These are phyloP conservation scores for Chymomyza procnemis DNA, from an alignment of 2,888 invertebrate genomes.

Conservation along the genomic window DNA sequence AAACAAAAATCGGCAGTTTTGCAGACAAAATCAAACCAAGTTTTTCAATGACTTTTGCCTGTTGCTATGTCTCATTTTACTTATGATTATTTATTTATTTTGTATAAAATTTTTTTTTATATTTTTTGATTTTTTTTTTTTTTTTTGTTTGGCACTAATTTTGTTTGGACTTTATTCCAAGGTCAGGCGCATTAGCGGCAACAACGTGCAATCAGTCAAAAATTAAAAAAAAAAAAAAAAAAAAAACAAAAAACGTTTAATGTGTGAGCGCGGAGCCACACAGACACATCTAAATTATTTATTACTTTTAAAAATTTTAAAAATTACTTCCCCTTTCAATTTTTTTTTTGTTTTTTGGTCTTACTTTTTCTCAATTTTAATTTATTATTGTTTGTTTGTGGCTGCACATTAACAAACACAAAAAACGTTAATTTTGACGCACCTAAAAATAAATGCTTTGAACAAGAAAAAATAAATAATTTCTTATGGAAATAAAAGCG, in stretches of 20 bases:
- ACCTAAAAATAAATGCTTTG: neutral
- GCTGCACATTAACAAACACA: neutral
- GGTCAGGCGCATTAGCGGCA: conserved; percentile 57
- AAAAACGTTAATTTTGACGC: neutral
- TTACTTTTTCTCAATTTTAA: neutral
- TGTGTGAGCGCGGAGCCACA: neutral
- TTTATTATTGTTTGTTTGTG: neutral
- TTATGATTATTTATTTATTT: neutral
- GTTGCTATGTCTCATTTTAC: neutral
- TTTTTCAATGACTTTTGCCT: neutral
- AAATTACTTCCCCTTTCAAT: neutral
- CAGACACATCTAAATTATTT: neutral
- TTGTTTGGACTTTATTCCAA: conserved; percentile 49
- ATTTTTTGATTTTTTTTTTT: neutral
- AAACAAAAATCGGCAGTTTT: too few relatives aligned
- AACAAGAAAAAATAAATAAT: neutral
- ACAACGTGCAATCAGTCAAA: conserved; percentile 46
- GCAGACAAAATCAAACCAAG: too few relatives aligned
- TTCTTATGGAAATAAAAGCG: neutral
- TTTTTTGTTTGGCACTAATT: conserved; percentile 27
- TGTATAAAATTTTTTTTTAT: too few relatives aligned
- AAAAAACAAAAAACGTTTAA: conserved; percentile 1
- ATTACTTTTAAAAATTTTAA: neutral
- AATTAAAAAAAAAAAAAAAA: conserved; percentile 9
- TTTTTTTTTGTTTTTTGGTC: neutral